phyloP scores from a whole-genome alignment of 2,113 vertebrate genomes.

The Lophura nycthemera region DNA sequence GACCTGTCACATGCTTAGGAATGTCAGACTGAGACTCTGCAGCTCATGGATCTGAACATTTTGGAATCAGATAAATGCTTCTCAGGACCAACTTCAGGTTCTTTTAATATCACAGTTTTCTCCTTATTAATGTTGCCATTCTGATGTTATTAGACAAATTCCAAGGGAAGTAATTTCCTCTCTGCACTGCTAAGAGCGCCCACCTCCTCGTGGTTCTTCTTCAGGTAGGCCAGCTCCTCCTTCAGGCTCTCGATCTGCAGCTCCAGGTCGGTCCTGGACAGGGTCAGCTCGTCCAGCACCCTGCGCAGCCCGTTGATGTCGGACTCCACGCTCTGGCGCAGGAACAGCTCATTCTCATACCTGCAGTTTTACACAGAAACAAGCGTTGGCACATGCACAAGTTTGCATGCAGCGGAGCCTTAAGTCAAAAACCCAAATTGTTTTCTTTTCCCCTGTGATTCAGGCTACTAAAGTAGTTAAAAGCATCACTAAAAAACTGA shows the following conservation, averaged over 20 bases:
- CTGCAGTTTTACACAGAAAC: conserved; percentile 36
- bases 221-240: conserved; percentile 93
- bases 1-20: neutral
- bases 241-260: conserved; percentile 85
- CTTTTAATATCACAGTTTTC: neutral
- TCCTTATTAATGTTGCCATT: neutral
- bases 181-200: neutral
- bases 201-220: conserved; percentile 96
- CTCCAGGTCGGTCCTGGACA: conserved; percentile 78
- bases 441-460: neutral
- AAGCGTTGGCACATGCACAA: rapidly evolving
- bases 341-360: conserved; percentile 78
- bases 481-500: neutral
- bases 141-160: neutral
- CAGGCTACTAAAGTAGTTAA: neutral
- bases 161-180: neutral
- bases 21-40: neutral
- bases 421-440: neutral
- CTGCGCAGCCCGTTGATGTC: conserved; percentile 82
- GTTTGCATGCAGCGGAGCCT: neutral
- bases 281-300: conserved; percentile 81
- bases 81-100: neutral
- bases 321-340: conserved; percentile 78
- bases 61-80: neutral
- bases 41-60: neutral